Evolutionary conservation across 2,113 vertebrate species (phyloP).

Genomic region (Spilogale gracilis): DNA sequence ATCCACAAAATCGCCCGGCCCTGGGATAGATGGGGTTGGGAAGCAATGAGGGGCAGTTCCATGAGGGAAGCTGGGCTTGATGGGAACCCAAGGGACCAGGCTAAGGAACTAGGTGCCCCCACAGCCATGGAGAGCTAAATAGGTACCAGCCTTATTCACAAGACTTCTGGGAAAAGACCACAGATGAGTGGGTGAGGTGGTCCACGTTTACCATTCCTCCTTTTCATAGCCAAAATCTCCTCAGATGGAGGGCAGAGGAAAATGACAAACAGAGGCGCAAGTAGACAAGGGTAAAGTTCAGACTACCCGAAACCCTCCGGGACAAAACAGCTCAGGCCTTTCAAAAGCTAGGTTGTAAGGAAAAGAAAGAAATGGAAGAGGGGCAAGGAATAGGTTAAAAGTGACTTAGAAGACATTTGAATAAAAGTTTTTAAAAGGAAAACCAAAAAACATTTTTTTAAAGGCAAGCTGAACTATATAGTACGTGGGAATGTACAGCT

Average conservation of each 20-base stretch:
- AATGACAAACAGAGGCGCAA: neutral
- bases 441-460: neutral
- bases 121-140: neutral
- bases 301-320: neutral
- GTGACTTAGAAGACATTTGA: conserved; percentile 18
- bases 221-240: neutral
- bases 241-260: neutral
- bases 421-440: neutral
- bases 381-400: neutral
- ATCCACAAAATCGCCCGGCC: neutral
- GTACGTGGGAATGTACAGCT: neutral
- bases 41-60: neutral
- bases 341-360: neutral
- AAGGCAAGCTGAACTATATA: neutral
- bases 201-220: neutral
- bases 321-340: neutral
- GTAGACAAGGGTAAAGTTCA: neutral
- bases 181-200: neutral
- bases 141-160: neutral
- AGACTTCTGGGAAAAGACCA: neutral
- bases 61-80: neutral
- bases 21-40: neutral
- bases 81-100: neutral
- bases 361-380: neutral
- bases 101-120: neutral